Evolutionary conservation across 1,140 invertebrate species (phyloP).

Genomic region (Neuroterus valhalla): DNA sequence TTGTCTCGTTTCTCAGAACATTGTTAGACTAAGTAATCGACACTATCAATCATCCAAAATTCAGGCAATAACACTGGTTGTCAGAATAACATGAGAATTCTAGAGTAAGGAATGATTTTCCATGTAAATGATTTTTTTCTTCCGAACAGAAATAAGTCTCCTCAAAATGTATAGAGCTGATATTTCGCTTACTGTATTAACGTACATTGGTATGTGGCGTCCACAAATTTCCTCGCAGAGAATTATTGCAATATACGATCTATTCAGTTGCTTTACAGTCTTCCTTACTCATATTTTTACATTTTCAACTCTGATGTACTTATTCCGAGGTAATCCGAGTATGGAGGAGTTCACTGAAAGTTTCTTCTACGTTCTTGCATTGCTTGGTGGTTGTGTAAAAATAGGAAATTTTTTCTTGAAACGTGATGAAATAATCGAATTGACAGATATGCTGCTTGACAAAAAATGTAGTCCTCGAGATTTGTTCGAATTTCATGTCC

Average conservation of each 20-base stretch:
- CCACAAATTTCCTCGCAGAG: neutral
- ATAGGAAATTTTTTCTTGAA: conserved; percentile 4
- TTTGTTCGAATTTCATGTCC: neutral
- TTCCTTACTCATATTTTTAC: neutral
- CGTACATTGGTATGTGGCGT: neutral
- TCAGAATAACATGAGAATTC: too few species aligned
- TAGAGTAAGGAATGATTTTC: neutral
- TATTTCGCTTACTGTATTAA: neutral
- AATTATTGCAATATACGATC: neutral
- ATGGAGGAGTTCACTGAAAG: conserved; percentile 2
- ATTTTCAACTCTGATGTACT: neutral
- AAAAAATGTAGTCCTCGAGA: conserved; percentile 5
- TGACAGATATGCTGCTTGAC: neutral
- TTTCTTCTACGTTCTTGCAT: neutral
- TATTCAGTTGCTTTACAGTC: neutral
- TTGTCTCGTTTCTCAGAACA: too few species aligned
- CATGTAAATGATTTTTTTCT: neutral
- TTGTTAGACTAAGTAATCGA: too few species aligned
- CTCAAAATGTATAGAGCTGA: conserved; percentile 13
- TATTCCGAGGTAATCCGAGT: neutral
- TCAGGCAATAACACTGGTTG: too few species aligned
- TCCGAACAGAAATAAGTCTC: neutral
- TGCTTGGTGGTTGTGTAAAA: neutral
- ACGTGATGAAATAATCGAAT: conserved; percentile 5
- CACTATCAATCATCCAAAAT: too few species aligned